Base-by-base conservation (phyloP, 1,140 invertebrate species). In the Aleiodes sp. region DNA sequence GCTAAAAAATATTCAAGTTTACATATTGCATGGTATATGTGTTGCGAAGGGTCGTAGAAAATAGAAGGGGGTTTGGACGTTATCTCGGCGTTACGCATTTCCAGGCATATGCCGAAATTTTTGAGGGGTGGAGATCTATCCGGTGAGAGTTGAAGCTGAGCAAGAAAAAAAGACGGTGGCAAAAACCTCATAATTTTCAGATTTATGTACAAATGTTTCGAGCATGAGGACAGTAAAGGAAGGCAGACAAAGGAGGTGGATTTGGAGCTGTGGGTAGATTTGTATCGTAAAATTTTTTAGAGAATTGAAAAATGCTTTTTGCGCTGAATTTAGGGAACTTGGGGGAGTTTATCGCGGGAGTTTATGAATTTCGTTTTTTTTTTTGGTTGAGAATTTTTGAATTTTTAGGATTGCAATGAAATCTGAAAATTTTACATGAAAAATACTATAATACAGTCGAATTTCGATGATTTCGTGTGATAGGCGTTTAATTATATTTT, bases 141-240 rank as follows among this genome's bases (percentile, higher is more conserved):
- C 52, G 68, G 69, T 52, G 65, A 62, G 70, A 39, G 16, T 8
- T 21, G 19, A 16, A 73, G 70, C 77, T 28, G 21, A 57, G 60
- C 35, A 35, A 35, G 29, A 52, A 28, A 63, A 24, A 64, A 52
- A 29, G 60, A 52, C 46, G 21, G 46, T 26, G 61, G 35, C 12
- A 59, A 41, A 14, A 64, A 70, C 60, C 68, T 83, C 79, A 81
- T 83, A 84, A 84, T 84, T 84, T 84, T 82, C 82, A 82, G 82
- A 84, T 83, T 84, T 84, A 84, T 84, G 82, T 83, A 84, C 82
- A 84, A 84, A 84, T 84, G 82, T 84, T 84, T 82, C 81, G 26
- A 52, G n/a, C 41, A 46, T n/a, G n/a, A 46, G n/a, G 41, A 46
- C 41, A 46, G 41, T 21, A 52, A 21, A 21, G 8, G 46, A 52